Percentiles rank a stretch among this genome's conserved stretches.
Conservation (phyloP, 1,140 invertebrate genomes). For the Lepidotrigona ventralis region DNA sequence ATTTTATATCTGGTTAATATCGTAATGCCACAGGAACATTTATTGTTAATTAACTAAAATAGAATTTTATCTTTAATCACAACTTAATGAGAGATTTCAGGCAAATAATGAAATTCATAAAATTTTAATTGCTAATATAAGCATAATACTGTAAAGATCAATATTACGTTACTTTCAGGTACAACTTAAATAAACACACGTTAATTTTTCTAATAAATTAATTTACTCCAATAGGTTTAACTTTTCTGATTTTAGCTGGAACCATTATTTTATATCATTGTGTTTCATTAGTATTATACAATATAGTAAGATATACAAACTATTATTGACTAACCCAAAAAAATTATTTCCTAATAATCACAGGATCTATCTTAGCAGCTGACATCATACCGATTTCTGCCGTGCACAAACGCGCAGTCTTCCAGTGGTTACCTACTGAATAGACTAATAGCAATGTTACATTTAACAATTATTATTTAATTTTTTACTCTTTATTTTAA, state of each 20-base stretch:
- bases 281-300: conserved; percentile 68
- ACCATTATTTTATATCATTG: conserved; percentile 71
- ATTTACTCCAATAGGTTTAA: conserved; percentile 80
- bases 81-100: conserved; percentile 70
- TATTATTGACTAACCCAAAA: conserved; percentile 73
- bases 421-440: conserved; percentile 76
- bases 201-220: conserved; percentile 76
- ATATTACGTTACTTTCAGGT: conserved; percentile 80
- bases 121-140: conserved; percentile 53
- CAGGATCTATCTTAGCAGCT: conserved; percentile 79
- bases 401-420: conserved; percentile 77
- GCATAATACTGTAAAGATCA: conserved; percentile 66
- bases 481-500: conserved; percentile 60
- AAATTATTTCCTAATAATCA: conserved; percentile 79
- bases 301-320: conserved; percentile 62
- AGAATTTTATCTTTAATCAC: conserved; percentile 64
- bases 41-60: conserved; percentile 54
- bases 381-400: conserved; percentile 78
- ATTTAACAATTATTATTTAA: conserved; percentile 62
- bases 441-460: conserved; percentile 67
- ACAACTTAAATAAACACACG: conserved; percentile 71
- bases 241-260: conserved; percentile 76
- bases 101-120: conserved; percentile 65
- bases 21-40: conserved; percentile 56
- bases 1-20: conserved; percentile 38